Evolutionary conservation across 2,113 vertebrate genomes (phyloP).

Genomic region (Genyomyrus donnyi): DNA sequence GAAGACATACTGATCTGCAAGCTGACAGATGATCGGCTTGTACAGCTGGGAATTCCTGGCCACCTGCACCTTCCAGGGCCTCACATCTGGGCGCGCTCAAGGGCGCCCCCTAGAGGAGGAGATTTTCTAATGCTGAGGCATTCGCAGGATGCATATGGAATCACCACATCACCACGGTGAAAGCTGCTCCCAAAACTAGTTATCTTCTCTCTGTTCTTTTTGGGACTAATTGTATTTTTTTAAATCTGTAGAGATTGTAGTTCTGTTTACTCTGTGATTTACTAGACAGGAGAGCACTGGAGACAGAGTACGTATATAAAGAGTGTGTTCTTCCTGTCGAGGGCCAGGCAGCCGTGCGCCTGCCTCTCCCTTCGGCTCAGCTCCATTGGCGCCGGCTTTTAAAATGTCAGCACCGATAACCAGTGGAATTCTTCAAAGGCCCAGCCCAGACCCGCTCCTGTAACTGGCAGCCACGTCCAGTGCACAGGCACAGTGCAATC

Average conservation of each 20-base stretch:
- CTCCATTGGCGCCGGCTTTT: neutral
- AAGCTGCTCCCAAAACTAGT: neutral
- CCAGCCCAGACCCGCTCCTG: neutral
- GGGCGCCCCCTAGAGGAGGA: neutral
- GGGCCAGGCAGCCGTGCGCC: neutral
- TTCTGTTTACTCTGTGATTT: neutral
- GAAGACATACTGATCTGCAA: neutral
- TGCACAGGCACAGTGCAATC: neutral
- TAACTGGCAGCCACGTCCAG: neutral
- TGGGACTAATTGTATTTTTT: neutral
- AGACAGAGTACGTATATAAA: neutral
- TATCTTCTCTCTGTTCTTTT: neutral
- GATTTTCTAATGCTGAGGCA: neutral
- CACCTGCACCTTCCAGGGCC: neutral
- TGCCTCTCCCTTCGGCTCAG: neutral
- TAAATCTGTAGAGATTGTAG: neutral
- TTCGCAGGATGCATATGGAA: neutral
- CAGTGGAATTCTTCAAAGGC: neutral
- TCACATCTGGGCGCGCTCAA: neutral
- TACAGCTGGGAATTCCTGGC: neutral
- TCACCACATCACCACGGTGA: too few species aligned
- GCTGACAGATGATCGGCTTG: neutral
- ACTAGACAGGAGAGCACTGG: neutral
- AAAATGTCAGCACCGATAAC: constrained; percentile 7
- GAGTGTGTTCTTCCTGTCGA: neutral